phyloP scores from a whole-genome alignment of 1,140 invertebrate species.

The Trinorchestia longiramus region DNA sequence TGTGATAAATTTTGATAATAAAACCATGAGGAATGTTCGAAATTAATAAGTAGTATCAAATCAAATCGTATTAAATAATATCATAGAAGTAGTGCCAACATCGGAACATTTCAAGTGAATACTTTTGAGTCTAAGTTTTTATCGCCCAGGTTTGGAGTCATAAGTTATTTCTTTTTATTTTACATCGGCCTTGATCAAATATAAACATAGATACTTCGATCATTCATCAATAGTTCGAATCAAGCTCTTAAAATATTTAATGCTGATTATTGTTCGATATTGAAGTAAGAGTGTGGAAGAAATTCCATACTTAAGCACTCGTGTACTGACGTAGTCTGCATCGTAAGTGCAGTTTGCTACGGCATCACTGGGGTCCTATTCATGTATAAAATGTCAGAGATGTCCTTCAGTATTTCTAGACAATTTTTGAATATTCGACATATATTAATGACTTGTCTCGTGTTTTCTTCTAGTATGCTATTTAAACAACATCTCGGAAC shows the following conservation, averaged over 20 bases:
- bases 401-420: not conserved
- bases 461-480: not conserved
- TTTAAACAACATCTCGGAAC: not conserved
- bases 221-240: not conserved
- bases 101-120: not conserved
- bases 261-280: not conserved
- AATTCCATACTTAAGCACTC: not conserved
- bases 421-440: not conserved
- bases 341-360: not conserved
- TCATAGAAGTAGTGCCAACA: not conserved
- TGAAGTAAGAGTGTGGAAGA: not conserved
- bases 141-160: not conserved
- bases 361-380: not conserved
- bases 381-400: not conserved
- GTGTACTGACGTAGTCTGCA: not conserved
- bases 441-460: not conserved
- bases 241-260: not conserved
- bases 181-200: not conserved
- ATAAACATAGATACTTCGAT: not conserved
- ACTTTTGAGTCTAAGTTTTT: not conserved
- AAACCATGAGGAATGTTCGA: not conserved
- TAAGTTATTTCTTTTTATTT: not conserved
- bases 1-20: not conserved
- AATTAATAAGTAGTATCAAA: not conserved
- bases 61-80: not conserved